phyloP scores from a whole-genome alignment of 1,140 invertebrate genomes.

The Ceratina japonica region DNA sequence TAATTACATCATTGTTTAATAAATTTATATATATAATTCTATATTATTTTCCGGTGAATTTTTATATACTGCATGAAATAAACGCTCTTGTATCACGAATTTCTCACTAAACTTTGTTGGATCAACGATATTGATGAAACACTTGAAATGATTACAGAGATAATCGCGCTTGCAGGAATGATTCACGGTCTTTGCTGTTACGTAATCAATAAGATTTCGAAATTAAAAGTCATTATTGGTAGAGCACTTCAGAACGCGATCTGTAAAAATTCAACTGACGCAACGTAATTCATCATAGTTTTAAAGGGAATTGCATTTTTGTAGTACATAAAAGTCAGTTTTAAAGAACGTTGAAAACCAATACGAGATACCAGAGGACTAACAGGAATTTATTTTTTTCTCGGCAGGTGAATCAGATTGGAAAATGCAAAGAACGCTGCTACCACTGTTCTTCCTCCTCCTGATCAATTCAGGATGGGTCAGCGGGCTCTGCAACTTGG shows the following conservation, averaged over 20 bases:
- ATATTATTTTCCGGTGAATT: not conserved
- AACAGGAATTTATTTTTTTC: conserved; percentile 16
- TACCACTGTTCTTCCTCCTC: conserved; percentile 60
- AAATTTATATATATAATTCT: not conserved
- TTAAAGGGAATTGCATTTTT: too few species aligned
- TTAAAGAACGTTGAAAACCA: too few species aligned
- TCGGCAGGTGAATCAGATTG: conserved; percentile 63
- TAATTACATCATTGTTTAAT: too few species aligned
- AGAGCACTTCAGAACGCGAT: too few species aligned
- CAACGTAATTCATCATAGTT: too few species aligned
- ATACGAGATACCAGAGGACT: not conserved
- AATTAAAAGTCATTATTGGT: not conserved
- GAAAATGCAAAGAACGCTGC: conserved; percentile 66
- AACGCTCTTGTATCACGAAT: conserved; percentile 33
- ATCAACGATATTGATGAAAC: conserved; percentile 33
- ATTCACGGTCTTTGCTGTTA: conserved; percentile 8
- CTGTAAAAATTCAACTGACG: too few species aligned
- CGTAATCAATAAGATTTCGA: not conserved
- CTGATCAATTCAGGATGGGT: conserved; percentile 50
- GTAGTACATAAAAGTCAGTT: too few species aligned
- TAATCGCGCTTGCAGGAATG: conserved; percentile 20
- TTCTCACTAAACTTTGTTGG: conserved; percentile 7
- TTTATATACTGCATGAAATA: not conserved
- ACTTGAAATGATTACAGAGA: conserved; percentile 25
- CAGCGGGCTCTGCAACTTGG: conserved; percentile 60